Percentiles rank a stretch among this genome's conserved stretches.
Evolutionary conservation across 2,113 vertebrate genomes (phyloP).

Genomic region (Stigmatopora argus): DNA sequence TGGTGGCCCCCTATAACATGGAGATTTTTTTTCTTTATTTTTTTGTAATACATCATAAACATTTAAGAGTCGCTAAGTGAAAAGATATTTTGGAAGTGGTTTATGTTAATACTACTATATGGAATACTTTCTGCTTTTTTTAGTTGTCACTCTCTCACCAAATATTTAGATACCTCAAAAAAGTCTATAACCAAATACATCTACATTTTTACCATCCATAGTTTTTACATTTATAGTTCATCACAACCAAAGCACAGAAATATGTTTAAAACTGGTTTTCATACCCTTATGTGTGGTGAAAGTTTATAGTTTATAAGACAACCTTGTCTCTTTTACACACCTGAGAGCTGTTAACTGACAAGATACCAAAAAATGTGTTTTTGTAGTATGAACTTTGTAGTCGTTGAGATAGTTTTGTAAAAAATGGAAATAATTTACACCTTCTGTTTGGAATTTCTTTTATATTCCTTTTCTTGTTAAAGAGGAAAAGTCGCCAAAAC

Average conservation of each 20-base stretch:
- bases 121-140: constrained; percentile 35
- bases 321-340: constrained; percentile 10
- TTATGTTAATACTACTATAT: constrained; percentile 17
- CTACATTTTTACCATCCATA: constrained; percentile 57
- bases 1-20: constrained; percentile 27
- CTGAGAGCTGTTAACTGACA: constrained; percentile 30
- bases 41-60: constrained; percentile 15
- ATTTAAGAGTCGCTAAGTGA: constrained; percentile 63
- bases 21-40: constrained; percentile 18
- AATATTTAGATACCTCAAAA: constrained; percentile 55
- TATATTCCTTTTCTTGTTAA: constrained; percentile 27
- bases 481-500: constrained; percentile 39
- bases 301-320: constrained; percentile 26
- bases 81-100: constrained; percentile 66
- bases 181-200: constrained; percentile 64
- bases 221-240: constrained; percentile 42
- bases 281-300: constrained; percentile 43
- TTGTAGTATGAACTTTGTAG: constrained; percentile 52
- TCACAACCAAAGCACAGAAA: constrained; percentile 60
- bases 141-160: constrained; percentile 55
- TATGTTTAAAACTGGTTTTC: constrained; percentile 30
- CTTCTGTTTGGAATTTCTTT: constrained; percentile 51
- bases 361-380: constrained; percentile 61
- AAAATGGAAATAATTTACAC: constrained; percentile 30
- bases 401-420: constrained; percentile 40